These are phyloP conservation scores for Drosophila eohydei DNA, from an alignment of 2,888 invertebrate species.

Conservation along the genomic window DNA sequence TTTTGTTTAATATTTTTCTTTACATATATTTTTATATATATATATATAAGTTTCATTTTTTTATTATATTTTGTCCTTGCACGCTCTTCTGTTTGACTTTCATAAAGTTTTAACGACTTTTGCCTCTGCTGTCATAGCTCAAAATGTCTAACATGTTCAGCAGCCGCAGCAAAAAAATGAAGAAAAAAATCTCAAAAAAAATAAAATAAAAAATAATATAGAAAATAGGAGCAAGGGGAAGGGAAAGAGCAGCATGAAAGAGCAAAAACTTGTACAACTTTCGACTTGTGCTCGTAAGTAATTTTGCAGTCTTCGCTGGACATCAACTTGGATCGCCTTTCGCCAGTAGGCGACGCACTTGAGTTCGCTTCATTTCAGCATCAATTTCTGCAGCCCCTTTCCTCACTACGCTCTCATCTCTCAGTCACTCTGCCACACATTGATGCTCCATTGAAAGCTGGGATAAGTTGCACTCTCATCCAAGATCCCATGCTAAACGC, in stretches of 20 bases:
- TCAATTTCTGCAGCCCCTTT: slow-evolving; percentile 18
- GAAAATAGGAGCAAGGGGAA: slow-evolving; percentile 1
- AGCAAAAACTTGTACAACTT: slow-evolving; percentile 74
- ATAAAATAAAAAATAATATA: slow-evolving; percentile 23
- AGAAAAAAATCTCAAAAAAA: slow-evolving; percentile 14
- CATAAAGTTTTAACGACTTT: slow-evolving; percentile 82
- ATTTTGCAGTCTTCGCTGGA: slow-evolving; percentile 64
- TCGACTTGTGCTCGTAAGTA: slow-evolving; percentile 75
- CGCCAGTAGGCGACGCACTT: slow-evolving; percentile 55
- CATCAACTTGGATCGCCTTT: slow-evolving; percentile 50
- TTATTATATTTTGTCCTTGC: slow-evolving; percentile 46
- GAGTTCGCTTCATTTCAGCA: slow-evolving; percentile 74
- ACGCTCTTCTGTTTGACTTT: slow-evolving; percentile 80
- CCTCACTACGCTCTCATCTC: too few relatives aligned
- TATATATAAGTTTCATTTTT: slow-evolving; percentile 20
- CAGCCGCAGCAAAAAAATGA: slow-evolving; percentile 29
- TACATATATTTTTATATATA: slow-evolving; percentile 35
- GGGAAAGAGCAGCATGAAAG: slow-evolving; percentile 31
- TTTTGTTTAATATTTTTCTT: slow-evolving; percentile 22
- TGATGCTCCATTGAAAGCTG: slow-evolving; percentile 55
- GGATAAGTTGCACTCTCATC: slow-evolving; percentile 59
- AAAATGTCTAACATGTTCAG: slow-evolving; percentile 77
- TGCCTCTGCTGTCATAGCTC: slow-evolving; percentile 75
- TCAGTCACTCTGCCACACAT: not conserved
- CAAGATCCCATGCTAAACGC: slow-evolving; percentile 43